Percentiles rank a stretch among this genome's conserved stretches.
phyloP scores from a whole-genome alignment of 53 echinoderm and acorn worm genomes.

The Hippasteria phrygiana region DNA sequence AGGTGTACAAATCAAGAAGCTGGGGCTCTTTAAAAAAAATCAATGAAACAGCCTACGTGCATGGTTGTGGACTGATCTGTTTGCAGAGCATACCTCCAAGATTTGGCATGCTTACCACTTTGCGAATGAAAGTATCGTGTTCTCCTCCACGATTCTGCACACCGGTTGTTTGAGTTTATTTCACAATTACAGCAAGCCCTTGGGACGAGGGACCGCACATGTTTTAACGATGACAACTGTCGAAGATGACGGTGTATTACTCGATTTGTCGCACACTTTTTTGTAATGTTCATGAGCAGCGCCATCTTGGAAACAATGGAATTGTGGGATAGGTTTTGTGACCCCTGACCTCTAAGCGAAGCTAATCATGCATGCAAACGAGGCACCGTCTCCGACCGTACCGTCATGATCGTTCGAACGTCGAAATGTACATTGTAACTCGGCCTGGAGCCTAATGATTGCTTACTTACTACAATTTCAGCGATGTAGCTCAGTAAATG shows the following conservation, averaged over 20 bases:
- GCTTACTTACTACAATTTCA: background rate
- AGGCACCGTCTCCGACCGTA: no score
- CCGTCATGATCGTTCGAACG: background rate
- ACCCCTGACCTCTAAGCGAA: slow-evolving; percentile 42
- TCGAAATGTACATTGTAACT: background rate
- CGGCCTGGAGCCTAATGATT: background rate
- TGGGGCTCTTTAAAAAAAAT: no score
- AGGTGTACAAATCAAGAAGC: no score
- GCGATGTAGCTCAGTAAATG: background rate
- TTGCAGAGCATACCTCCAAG: no score
- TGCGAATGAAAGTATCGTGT: slow-evolving; percentile 49
- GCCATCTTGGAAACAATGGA: slow-evolving; percentile 66
- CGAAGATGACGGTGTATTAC: slow-evolving; percentile 32
- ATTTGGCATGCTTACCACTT: slow-evolving; percentile 18
- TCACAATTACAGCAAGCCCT: background rate
- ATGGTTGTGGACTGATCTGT: no score
- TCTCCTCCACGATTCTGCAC: background rate
- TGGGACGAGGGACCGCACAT: background rate
- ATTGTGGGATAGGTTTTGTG: slow-evolving; percentile 46
- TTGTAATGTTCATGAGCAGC: slow-evolving; percentile 66
- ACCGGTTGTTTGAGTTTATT: background rate
- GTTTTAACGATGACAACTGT: background rate
- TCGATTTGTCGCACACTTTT: slow-evolving; percentile 21
- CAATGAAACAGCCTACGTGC: no score
- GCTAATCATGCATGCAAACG: slow-evolving; percentile 31